Evolutionary conservation across 2,797 vertebrate genomes (phyloP).

Genomic region (Urophycis tenuis): DNA sequence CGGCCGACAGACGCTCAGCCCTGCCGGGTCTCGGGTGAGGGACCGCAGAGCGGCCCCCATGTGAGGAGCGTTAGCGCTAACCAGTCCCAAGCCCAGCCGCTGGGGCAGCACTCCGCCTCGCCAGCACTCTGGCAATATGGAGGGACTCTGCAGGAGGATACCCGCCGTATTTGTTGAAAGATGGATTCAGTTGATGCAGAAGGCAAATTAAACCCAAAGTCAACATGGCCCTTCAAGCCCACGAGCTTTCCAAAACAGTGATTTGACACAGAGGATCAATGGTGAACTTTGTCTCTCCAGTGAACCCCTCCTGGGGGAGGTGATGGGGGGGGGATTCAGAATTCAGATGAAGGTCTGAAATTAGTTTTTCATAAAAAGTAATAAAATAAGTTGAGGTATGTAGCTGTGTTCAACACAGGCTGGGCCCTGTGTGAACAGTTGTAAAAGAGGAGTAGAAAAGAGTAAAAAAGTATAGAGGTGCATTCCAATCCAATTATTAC

Average conservation of each 20-base stretch:
- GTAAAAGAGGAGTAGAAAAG: background rate
- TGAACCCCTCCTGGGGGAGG: slow-evolving; percentile 4
- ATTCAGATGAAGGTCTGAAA: background rate
- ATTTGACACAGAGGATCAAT: slow-evolving; percentile 24
- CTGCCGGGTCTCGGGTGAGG: background rate
- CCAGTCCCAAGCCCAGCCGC: background rate
- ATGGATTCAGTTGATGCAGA: slow-evolving; percentile 16
- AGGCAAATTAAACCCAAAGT: slow-evolving; percentile 25
- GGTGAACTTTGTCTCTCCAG: slow-evolving; percentile 16
- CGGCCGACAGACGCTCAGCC: background rate
- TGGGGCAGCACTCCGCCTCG: slow-evolving; percentile 8
- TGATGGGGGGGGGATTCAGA: background rate
- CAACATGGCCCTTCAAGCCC: slow-evolving; percentile 24
- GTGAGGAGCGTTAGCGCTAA: slow-evolving; percentile 16
- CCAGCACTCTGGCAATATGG: slow-evolving; percentile 13
- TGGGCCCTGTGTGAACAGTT: background rate
- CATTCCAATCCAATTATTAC: background rate
- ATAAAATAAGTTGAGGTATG: background rate
- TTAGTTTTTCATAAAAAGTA: background rate
- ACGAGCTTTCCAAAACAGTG: slow-evolving; percentile 17
- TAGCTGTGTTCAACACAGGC: background rate
- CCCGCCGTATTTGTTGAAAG: slow-evolving; percentile 21
- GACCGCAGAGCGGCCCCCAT: background rate
- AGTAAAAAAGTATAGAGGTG: background rate
- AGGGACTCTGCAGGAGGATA: slow-evolving; percentile 16